These are phyloP conservation scores for Tribolium freemani DNA, from an alignment of 2,888 invertebrate species.

Conservation along the genomic window DNA sequence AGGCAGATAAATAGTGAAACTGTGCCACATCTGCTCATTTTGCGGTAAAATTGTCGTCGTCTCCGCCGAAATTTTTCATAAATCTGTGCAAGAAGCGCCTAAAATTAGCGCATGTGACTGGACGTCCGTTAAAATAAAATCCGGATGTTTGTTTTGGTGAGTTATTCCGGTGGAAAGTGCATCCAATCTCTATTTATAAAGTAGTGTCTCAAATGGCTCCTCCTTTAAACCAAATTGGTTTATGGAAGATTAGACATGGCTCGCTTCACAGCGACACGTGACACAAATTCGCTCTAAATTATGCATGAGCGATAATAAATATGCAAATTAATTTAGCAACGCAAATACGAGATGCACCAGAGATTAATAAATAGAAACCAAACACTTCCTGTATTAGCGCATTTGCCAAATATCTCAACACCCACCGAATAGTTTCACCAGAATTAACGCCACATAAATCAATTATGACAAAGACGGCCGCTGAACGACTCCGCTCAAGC, in stretches of 20 bases:
- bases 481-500: conserved; percentile 3
- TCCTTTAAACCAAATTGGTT: neutral
- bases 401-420: conserved; percentile 35
- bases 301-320: conserved; percentile 32
- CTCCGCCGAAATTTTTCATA: neutral
- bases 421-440: conserved; percentile 16
- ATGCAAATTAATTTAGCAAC: conserved; percentile 39
- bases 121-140: conserved; percentile 27
- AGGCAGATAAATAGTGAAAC: neutral
- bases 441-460: conserved; percentile 37
- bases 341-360: conserved; percentile 18
- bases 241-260: conserved; percentile 19
- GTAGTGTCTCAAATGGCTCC: neutral
- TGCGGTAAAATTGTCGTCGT: too few relatives aligned
- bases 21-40: too few relatives aligned
- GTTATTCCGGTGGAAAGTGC: conserved; percentile 36
- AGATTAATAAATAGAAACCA: conserved; percentile 11
- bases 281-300: conserved; percentile 36
- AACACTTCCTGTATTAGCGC: conserved; percentile 31
- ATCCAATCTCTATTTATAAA: conserved; percentile 25
- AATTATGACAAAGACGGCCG: neutral
- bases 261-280: conserved; percentile 24
- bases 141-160: conserved; percentile 31
- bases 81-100: conserved; percentile 5
- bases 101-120: conserved; percentile 31